Percentiles rank a stretch among this genome's conserved stretches.
phyloP scores from a whole-genome alignment of 2,797 vertebrate species.

The Hydrolagus colliei region DNA sequence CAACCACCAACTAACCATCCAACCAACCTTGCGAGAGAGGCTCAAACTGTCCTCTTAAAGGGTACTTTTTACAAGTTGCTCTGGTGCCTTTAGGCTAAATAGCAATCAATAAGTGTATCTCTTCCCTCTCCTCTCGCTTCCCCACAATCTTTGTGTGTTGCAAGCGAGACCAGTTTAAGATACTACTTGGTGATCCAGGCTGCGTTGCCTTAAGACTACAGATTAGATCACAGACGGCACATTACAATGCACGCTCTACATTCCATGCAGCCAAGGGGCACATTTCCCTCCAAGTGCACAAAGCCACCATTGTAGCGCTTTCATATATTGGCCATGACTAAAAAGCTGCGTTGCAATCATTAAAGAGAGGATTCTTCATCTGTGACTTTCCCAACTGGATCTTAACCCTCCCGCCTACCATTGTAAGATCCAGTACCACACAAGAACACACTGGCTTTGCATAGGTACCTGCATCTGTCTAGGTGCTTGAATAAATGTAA shows the following conservation, averaged over 20 bases:
- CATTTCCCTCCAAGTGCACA: constrained; percentile 10
- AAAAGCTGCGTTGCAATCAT: background rate
- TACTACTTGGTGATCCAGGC: constrained; percentile 1
- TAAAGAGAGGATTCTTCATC: constrained; percentile 13
- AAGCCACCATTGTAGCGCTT: constrained; percentile 25
- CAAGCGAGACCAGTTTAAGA: constrained; percentile 7
- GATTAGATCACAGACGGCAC: background rate
- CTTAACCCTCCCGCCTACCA: too few relatives aligned
- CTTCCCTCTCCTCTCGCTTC: too few relatives aligned
- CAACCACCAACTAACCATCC: background rate
- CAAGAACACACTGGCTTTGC: too few relatives aligned
- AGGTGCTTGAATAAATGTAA: too few relatives aligned
- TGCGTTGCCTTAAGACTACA: constrained; percentile 8
- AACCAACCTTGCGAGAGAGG: background rate
- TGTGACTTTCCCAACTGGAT: constrained; percentile 1
- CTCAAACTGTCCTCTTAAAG: background rate
- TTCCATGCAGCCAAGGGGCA: background rate
- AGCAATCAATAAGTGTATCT: background rate
- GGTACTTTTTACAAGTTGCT: background rate
- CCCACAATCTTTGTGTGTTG: background rate
- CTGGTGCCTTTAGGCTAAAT: background rate
- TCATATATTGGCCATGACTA: constrained; percentile 8
- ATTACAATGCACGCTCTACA: constrained; percentile 14
- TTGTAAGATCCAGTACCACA: background rate
- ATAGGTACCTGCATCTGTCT: too few relatives aligned